Conservation (phyloP, 2,797 vertebrate species). For the Phylloscopus collybita region DNA sequence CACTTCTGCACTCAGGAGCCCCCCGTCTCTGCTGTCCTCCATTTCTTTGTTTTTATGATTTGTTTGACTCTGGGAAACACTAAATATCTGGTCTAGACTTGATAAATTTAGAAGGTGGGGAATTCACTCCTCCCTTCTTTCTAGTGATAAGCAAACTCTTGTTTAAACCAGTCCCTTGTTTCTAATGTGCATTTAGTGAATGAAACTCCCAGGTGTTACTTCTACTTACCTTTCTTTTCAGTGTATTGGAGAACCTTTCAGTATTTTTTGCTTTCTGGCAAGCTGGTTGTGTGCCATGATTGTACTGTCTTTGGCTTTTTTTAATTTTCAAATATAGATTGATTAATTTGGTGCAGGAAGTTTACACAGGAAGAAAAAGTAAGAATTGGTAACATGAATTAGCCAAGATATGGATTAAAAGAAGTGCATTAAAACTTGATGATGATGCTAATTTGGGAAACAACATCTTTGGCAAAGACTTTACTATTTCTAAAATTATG, state of each 20-base stretch:
- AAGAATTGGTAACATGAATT: not conserved
- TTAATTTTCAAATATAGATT: not conserved
- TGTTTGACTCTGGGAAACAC: not conserved
- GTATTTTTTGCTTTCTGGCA: not conserved
- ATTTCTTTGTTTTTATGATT: not conserved
- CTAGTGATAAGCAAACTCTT: not conserved
- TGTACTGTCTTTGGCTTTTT: not conserved
- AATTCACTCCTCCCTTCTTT: not conserved
- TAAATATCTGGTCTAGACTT: not conserved
- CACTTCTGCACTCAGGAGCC: not conserved
- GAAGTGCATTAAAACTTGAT: not conserved
- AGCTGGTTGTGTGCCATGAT: not conserved
- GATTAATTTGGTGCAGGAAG: not conserved
- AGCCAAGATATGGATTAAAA: not conserved
- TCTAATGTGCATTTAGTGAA: not conserved
- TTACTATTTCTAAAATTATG: constrained; percentile 20
- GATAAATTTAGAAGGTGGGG: not conserved
- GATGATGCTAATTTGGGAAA: constrained; percentile 7
- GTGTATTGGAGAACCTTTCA: not conserved
- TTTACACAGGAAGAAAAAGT: not conserved
- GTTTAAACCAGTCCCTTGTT: not conserved
- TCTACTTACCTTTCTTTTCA: not conserved
- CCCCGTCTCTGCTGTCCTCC: not conserved
- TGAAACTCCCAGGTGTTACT: not conserved
- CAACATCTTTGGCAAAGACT: constrained; percentile 17